Evolutionary conservation across 2,888 invertebrate genomes (phyloP).

Genomic region (Acanthosepion pharaonis): DNA sequence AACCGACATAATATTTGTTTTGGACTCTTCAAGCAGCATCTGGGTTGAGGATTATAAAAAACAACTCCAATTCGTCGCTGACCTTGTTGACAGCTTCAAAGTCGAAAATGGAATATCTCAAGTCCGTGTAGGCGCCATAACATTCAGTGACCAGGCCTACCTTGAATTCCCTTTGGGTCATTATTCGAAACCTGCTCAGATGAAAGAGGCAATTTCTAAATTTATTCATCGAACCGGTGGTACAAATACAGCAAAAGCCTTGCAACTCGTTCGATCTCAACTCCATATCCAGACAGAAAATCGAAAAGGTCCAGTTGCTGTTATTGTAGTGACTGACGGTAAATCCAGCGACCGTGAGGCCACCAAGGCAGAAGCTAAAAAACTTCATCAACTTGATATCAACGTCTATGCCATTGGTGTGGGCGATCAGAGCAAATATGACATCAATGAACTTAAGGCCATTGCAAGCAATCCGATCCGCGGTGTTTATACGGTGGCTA

Average conservation of each 20-base stretch:
- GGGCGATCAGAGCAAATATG: not conserved
- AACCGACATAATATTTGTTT: slow-evolving; percentile 62
- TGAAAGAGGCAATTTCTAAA: slow-evolving; percentile 53
- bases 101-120: slow-evolving; percentile 52
- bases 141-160: slow-evolving; percentile 56
- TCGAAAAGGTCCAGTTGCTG: not conserved
- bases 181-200: slow-evolving; percentile 51
- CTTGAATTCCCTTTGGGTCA: slow-evolving; percentile 56
- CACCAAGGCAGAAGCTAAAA: not conserved
- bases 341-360: not conserved
- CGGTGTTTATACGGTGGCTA: not conserved
- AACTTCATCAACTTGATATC: not conserved
- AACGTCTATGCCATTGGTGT: not conserved
- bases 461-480: not conserved
- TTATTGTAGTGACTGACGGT: not conserved
- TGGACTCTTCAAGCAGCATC: slow-evolving; percentile 66
- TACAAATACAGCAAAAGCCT: not conserved
- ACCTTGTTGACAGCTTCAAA: slow-evolving; percentile 58
- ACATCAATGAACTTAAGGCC: not conserved
- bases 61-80: slow-evolving; percentile 60
- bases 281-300: not conserved
- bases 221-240: slow-evolving; percentile 48
- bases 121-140: slow-evolving; percentile 60
- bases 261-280: not conserved
- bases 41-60: slow-evolving; percentile 63